phyloP scores from a whole-genome alignment of 2,888 invertebrate genomes.

The Cantharis lateralis region DNA sequence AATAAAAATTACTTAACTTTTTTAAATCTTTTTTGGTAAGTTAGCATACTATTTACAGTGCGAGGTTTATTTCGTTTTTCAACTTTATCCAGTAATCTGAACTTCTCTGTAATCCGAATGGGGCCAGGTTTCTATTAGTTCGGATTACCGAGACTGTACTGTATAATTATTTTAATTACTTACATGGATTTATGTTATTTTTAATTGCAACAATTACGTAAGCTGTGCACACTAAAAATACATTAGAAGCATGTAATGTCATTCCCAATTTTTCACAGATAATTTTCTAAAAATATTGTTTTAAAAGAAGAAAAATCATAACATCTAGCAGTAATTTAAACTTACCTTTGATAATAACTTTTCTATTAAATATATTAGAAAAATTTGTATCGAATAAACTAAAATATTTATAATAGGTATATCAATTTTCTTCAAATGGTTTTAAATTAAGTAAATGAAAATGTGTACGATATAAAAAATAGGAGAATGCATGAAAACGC shows the following conservation, averaged over 20 bases:
- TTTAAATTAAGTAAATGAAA: neutral
- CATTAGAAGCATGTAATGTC: constrained; percentile 10
- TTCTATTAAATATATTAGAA: neutral
- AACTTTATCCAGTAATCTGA: no score
- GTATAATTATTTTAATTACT: neutral
- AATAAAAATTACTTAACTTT: no score
- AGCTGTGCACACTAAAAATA: constrained; percentile 1
- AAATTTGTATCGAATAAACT: neutral
- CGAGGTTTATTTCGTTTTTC: no score
- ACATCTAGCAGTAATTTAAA: neutral
- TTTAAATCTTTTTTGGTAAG: no score
- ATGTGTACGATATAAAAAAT: no score
- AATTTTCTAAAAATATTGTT: constrained; percentile 1
- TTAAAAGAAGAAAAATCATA: neutral
- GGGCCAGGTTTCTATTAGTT: no score
- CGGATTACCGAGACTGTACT: no score
- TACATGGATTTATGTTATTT: neutral
- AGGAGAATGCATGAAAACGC: no score
- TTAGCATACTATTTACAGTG: no score
- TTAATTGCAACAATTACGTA: neutral
- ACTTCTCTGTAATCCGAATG: no score
- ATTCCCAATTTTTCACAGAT: constrained; percentile 8
- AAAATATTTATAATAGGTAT: neutral
- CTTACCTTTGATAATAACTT: constrained; percentile 4
- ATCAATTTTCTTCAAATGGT: neutral